These are phyloP conservation scores for Lysiphlebus fabarum DNA, from an alignment of 1,140 invertebrate species.

Conservation along the genomic window DNA sequence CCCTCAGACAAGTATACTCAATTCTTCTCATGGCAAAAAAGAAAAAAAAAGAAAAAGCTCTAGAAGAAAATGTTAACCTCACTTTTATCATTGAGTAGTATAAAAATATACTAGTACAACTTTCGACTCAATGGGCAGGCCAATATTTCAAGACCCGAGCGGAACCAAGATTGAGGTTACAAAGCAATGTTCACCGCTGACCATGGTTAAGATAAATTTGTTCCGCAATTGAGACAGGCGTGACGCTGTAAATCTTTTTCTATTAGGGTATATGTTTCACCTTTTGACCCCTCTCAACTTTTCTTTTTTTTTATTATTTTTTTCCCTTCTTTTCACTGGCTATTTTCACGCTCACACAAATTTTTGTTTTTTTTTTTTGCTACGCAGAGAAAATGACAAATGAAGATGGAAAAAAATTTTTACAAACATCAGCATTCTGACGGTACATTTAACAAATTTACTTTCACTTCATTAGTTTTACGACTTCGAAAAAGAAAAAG, in stretches of 20 bases:
- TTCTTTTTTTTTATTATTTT: too few species aligned
- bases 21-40: conserved; percentile 16
- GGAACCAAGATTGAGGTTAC: conserved; percentile 51
- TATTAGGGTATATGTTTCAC: conserved; percentile 44
- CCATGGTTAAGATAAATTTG: conserved; percentile 51
- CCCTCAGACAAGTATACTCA: conserved; percentile 18
- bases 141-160: conserved; percentile 48
- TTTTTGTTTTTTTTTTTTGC: too few species aligned
- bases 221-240: conserved; percentile 52
- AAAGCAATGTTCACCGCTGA: conserved; percentile 49
- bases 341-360: too few species aligned
- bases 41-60: neutral
- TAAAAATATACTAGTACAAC: conserved; percentile 35
- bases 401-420: too few species aligned
- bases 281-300: conserved; percentile 19
- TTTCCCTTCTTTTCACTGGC: neutral
- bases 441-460: too few species aligned
- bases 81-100: conserved; percentile 1
- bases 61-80: neutral
- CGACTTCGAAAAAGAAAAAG: too few species aligned
- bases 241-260: conserved; percentile 51
- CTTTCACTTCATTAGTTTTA: too few species aligned
- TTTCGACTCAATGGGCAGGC: conserved; percentile 48
- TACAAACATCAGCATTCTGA: too few species aligned
- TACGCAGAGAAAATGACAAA: too few species aligned